Percentiles rank a stretch among this genome's conserved stretches.
phyloP scores from a whole-genome alignment of 2,888 invertebrate genomes.

The Xylocampa areola region DNA sequence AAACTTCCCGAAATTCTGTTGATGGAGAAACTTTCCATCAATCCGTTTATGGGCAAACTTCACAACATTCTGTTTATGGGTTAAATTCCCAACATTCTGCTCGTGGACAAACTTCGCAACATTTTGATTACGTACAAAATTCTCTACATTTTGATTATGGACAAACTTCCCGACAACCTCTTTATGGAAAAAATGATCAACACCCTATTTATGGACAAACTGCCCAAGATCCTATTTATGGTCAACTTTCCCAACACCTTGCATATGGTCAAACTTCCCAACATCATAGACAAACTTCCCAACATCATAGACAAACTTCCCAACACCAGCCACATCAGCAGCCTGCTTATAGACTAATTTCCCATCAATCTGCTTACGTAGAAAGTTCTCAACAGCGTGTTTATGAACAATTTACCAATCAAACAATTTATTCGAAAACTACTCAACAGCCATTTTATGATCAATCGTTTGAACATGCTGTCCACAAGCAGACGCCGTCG shows the following conservation, averaged over 20 bases:
- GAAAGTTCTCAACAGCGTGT: neutral
- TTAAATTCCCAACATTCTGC: too few species aligned
- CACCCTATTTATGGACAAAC: neutral
- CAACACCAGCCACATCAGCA: too few species aligned
- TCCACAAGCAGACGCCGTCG: neutral
- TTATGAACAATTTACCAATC: neutral
- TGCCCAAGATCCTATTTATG: neutral
- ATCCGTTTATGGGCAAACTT: constrained; percentile 1
- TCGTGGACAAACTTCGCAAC: too few species aligned
- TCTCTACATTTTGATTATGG: too few species aligned
- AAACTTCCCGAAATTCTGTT: neutral
- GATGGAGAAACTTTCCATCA: neutral
- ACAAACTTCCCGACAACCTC: neutral
- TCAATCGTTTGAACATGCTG: too few species aligned
- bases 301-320: neutral
- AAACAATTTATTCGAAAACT: neutral
- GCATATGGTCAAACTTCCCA: neutral
- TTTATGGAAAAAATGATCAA: too few species aligned
- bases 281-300: neutral
- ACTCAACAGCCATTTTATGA: too few species aligned
- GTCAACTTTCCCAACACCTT: neutral
- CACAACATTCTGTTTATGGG: neutral
- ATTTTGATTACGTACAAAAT: neutral
- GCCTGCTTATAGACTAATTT: neutral
- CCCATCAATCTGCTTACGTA: neutral